A percentile compares a stretch with the other conserved stretches of the same genome.
Evolutionary conservation across 2,797 vertebrate genomes (phyloP).

Genomic region (Arrhamphus sclerolepis): DNA sequence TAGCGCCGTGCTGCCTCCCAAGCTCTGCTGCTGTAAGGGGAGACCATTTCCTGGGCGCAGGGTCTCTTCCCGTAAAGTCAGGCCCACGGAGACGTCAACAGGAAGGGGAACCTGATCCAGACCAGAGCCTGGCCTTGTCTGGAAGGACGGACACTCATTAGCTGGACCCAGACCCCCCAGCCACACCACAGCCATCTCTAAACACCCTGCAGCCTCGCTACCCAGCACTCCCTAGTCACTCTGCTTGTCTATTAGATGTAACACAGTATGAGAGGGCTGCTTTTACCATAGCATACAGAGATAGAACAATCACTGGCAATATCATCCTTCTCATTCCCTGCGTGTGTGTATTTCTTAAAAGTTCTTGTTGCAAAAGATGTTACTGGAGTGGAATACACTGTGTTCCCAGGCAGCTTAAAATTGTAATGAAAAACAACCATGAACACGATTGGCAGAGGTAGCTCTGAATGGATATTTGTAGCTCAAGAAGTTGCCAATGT

Average conservation of each 20-base stretch:
- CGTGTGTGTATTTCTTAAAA: slow-evolving; percentile 39
- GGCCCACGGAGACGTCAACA: slow-evolving; percentile 83
- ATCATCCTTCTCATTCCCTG: slow-evolving; percentile 26
- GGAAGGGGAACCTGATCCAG: slow-evolving; percentile 87
- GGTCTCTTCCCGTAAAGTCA: slow-evolving; percentile 84
- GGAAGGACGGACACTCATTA: slow-evolving; percentile 78
- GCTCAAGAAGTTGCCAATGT: slow-evolving; percentile 55
- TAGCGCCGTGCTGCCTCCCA: slow-evolving; percentile 74
- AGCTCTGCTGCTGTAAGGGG: slow-evolving; percentile 80
- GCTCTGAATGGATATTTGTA: slow-evolving; percentile 49
- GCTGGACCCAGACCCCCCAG: slow-evolving; percentile 64
- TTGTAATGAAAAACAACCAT: slow-evolving; percentile 27
- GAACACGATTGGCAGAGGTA: slow-evolving; percentile 12
- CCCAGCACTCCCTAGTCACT: slow-evolving; percentile 35
- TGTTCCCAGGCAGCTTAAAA: slow-evolving; percentile 37
- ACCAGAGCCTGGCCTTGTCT: slow-evolving; percentile 75
- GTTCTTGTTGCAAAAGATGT: not conserved
- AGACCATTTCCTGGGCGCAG: slow-evolving; percentile 85
- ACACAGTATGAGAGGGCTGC: slow-evolving; percentile 34
- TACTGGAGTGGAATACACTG: not conserved
- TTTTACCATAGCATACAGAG: slow-evolving; percentile 44
- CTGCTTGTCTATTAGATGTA: slow-evolving; percentile 37
- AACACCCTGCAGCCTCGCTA: slow-evolving; percentile 53
- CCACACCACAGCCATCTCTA: slow-evolving; percentile 50
- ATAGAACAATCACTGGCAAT: slow-evolving; percentile 38